Evolutionary conservation across 2,888 invertebrate genomes (phyloP), one percentile per base, ranked within the genome.

Genomic region (Proisotoma minuta): DNA sequence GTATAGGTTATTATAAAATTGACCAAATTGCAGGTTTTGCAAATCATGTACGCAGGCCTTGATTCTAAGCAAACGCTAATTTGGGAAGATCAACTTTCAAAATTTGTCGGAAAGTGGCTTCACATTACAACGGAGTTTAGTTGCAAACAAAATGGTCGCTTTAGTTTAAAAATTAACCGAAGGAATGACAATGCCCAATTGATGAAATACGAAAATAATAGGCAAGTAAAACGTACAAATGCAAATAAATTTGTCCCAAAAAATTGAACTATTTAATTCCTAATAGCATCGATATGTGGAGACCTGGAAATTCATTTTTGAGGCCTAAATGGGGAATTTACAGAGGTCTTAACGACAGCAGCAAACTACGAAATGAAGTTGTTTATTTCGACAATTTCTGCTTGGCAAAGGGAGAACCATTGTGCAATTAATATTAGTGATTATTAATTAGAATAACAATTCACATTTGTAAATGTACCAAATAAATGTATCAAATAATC

Each of bases 281-380:
- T n/a, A n/a, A 22, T 22, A 5, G 15, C 5, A 59, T 51, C 22
- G 34, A 59, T 12, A 12, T 59, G 27, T 63, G 63, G 62, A 48
- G 62, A 23, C 8, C 26, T 1, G 59, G 59, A 23, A 34, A 15
- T 2, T 54, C 34, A n/a, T 68, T 50, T 34, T 27, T 63, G 3
- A 39, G 68, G 23, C 59, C 62, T 2, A 68, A 68, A 50, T 68
- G 66, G 66, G 68, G 68, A 48, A 62, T 68, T 48, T 68, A 68
- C 60, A 61, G 68, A 54, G 62, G 68, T 53, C 29, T 68, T 2
- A 23, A n/a, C 12, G 57, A 66, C 20, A 54, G 51, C 4, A 18
- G 39, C 1, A 26, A 34, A 5, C 50, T 70, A 29, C 52, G 68
- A 24, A 62, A 70, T 50, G 70, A 70, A 24, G 22, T 15, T n/a